Evolutionary conservation across 2,888 invertebrate genomes (phyloP).

Genomic region (Meganola albula): DNA sequence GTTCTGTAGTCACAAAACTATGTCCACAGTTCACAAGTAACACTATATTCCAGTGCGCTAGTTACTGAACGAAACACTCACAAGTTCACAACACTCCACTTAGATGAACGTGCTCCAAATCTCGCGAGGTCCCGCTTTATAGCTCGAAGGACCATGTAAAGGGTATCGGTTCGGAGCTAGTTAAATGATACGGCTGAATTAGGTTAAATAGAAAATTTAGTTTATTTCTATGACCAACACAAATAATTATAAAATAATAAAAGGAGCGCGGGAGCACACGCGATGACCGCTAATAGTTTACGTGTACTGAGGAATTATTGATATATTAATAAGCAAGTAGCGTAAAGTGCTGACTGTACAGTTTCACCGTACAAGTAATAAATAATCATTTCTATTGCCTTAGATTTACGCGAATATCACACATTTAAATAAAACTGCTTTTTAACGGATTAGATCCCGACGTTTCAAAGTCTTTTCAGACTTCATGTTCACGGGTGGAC

Average conservation of each 20-base stretch:
- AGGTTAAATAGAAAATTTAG: too few species aligned
- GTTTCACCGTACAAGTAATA: too few species aligned
- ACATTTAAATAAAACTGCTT: too few species aligned
- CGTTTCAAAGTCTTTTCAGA: too few species aligned
- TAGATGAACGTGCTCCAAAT: background rate
- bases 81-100: background rate
- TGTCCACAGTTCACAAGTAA: background rate
- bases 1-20: background rate
- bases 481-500: too few species aligned
- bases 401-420: too few species aligned
- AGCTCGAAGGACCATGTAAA: conserved; percentile 4
- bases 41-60: conserved; percentile 1
- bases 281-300: conserved; percentile 3
- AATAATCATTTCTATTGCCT: too few species aligned
- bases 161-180: background rate
- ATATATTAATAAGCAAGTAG: too few species aligned
- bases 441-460: too few species aligned
- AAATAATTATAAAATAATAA: background rate
- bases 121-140: conserved; percentile 1
- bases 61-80: background rate
- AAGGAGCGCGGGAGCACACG: conserved; percentile 4
- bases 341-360: too few species aligned
- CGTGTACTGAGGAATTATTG: background rate
- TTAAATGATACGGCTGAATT: background rate
- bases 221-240: background rate